Conservation (phyloP, 2,888 invertebrate species). For the Parnassius glacialis region DNA sequence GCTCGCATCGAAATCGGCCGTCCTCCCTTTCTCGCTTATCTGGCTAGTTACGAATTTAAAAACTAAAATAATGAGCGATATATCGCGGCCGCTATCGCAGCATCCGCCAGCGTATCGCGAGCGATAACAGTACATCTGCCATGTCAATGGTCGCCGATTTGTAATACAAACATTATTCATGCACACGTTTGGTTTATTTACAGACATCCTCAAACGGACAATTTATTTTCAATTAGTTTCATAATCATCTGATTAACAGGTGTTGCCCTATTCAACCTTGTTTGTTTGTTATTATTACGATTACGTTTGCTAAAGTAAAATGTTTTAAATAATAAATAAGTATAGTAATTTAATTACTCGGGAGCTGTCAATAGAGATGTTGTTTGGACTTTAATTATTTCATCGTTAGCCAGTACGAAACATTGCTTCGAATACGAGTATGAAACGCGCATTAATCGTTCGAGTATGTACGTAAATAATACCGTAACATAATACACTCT, state of each 20-base stretch:
- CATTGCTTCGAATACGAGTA: no score
- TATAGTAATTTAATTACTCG: no score
- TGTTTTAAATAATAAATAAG: no score
- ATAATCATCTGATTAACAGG: conserved; percentile 10
- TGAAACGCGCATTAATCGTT: no score
- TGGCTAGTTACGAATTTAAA: conserved; percentile 62
- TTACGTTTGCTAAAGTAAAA: no score
- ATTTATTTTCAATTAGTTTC: conserved; percentile 14
- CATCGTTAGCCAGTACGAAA: no score
- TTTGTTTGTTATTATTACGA: not conserved
- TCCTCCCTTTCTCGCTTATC: conserved; percentile 45
- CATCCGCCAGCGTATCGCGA: conserved; percentile 60
- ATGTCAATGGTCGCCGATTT: conserved; percentile 51
- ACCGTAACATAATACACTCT: no score
- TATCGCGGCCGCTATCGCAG: conserved; percentile 54
- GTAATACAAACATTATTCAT: conserved; percentile 32
- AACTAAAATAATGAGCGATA: conserved; percentile 63
- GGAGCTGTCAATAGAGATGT: no score
- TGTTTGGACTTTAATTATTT: no score
- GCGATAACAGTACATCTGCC: conserved; percentile 63
- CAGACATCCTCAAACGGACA: no score
- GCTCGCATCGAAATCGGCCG: conserved; percentile 40
- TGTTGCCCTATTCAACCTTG: conserved; percentile 11
- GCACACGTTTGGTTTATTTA: conserved; percentile 10
- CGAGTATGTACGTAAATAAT: no score